Percentiles rank a stretch among this genome's conserved stretches.
Conservation (phyloP, 1,140 invertebrate genomes). For the Plectrocnemia conspersa region DNA sequence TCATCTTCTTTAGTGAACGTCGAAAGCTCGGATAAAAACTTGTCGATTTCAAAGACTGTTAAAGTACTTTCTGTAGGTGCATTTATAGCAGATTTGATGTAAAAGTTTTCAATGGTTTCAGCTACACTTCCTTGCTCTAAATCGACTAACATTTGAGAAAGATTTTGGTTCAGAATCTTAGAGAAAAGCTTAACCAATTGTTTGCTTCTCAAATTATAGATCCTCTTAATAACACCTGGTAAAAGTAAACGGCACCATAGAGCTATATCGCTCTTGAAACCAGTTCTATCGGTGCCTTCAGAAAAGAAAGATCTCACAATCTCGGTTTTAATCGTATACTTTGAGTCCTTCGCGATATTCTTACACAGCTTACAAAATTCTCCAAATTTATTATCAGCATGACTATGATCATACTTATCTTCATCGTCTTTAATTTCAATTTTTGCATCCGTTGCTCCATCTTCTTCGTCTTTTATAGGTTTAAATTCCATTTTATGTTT, state of each 20-base stretch:
- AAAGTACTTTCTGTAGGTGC: conserved; percentile 67
- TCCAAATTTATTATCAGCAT: conserved; percentile 68
- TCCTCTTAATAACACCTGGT: conserved; percentile 73
- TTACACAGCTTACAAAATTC: conserved; percentile 75
- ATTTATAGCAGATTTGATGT: conserved; percentile 59
- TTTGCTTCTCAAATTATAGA: conserved; percentile 91
- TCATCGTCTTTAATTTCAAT: neutral
- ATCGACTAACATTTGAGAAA: conserved; percentile 79
- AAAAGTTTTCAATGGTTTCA: conserved; percentile 79
- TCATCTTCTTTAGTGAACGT: conserved; percentile 82
- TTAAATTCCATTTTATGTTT: neutral
- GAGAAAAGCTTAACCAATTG: conserved; percentile 87
- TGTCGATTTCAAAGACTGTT: conserved; percentile 73
- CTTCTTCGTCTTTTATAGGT: neutral
- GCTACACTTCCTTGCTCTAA: conserved; percentile 86
- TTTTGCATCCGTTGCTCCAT: neutral
- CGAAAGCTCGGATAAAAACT: conserved; percentile 67
- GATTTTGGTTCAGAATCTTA: conserved; percentile 67
- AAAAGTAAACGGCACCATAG: conserved; percentile 84
- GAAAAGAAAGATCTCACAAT: conserved; percentile 65
- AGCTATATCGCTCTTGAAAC: conserved; percentile 71
- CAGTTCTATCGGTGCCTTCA: conserved; percentile 59
- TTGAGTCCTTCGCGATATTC: conserved; percentile 67
- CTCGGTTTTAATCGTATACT: conserved; percentile 79
- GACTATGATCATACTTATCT: conserved; percentile 21